Conservation (phyloP, 2,113 vertebrate genomes). For the Sphaerodactylus townsendi region DNA sequence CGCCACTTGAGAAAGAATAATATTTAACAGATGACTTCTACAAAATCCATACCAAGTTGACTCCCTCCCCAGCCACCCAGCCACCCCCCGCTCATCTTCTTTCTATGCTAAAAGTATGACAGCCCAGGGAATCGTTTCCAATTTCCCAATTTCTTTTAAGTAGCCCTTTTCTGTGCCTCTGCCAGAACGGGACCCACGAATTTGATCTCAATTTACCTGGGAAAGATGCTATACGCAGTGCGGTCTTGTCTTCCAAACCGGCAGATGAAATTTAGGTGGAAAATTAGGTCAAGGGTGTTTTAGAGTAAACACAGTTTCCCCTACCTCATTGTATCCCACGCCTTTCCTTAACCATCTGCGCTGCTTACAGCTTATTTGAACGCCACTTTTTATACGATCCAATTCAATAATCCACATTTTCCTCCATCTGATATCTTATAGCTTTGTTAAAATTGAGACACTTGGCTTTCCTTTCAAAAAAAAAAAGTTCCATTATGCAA, state of each 20-base stretch:
- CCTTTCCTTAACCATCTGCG: background rate
- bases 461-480: background rate
- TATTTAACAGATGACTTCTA: background rate
- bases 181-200: background rate
- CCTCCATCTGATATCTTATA: background rate
- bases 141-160: background rate
- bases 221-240: no score
- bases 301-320: background rate
- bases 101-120: background rate
- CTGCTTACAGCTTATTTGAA: background rate
- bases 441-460: background rate
- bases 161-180: background rate
- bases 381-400: background rate
- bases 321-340: background rate
- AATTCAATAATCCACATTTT: background rate
- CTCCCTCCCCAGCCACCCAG: no score
- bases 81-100: background rate
- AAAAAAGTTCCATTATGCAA: slow-evolving; percentile 6
- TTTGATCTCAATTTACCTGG: no score
- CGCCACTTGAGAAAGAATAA: background rate
- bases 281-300: background rate
- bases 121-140: background rate
- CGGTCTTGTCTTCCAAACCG: no score
- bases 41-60: background rate
- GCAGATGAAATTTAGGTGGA: background rate